phyloP scores from a whole-genome alignment of 2,113 vertebrate species.

The Vanacampus margaritifer region DNA sequence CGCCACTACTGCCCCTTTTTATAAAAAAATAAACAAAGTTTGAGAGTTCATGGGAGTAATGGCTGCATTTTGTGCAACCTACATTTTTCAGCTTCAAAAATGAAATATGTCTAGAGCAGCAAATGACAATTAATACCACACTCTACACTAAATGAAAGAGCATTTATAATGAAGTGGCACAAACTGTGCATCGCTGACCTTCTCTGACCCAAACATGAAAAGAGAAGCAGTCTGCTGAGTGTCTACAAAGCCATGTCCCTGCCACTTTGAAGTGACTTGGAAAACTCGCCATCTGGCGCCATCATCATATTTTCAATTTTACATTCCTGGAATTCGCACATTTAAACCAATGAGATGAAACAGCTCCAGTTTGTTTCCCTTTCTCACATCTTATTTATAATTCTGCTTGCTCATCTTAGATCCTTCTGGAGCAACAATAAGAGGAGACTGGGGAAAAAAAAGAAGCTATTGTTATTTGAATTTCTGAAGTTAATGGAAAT shows the following conservation, averaged over 20 bases:
- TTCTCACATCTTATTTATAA: conserved; percentile 8
- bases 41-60: too few relatives aligned
- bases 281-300: conserved; percentile 61
- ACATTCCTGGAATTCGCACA: conserved; percentile 42
- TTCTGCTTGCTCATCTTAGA: background rate
- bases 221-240: conserved; percentile 52
- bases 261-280: conserved; percentile 59
- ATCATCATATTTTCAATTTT: conserved; percentile 56
- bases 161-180: conserved; percentile 62
- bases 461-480: too few relatives aligned
- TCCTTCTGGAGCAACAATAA: background rate
- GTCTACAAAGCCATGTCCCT: conserved; percentile 59
- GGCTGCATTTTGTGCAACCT: too few relatives aligned
- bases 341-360: conserved; percentile 24
- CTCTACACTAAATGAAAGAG: conserved; percentile 41
- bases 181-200: conserved; percentile 48
- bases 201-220: conserved; percentile 57
- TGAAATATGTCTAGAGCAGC: conserved; percentile 23
- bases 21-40: too few relatives aligned
- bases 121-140: conserved; percentile 55
- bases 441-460: too few relatives aligned
- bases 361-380: background rate
- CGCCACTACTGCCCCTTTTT: too few relatives aligned
- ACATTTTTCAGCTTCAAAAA: too few relatives aligned
- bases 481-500: too few relatives aligned